These are phyloP conservation scores for Mimumesa dahlbomi DNA, from an alignment of 2,888 invertebrate genomes.

Conservation along the genomic window DNA sequence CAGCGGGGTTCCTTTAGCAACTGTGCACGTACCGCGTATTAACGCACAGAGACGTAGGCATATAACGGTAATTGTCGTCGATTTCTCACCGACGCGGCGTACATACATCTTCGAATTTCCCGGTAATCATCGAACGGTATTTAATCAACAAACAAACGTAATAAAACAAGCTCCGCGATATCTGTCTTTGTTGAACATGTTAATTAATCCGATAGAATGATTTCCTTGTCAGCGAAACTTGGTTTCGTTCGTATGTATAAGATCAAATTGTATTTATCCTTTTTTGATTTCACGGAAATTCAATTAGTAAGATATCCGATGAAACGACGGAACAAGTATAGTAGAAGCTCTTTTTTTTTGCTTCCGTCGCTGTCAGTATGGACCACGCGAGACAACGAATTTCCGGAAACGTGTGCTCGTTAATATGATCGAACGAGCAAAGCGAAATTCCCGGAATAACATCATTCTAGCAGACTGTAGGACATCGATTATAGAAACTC, in stretches of 20 bases:
- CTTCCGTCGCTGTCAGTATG: too few relatives aligned
- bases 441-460: constrained; percentile 7
- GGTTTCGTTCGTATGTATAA: too few relatives aligned
- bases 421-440: constrained; percentile 18
- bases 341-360: too few relatives aligned
- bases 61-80: constrained; percentile 23
- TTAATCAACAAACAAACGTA: background rate
- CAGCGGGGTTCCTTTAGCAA: constrained; percentile 13
- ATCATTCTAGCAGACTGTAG: too few relatives aligned
- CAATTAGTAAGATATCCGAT: too few relatives aligned
- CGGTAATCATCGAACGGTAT: constrained; percentile 44
- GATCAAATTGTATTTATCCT: too few relatives aligned
- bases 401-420: constrained; percentile 1
- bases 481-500: background rate
- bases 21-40: background rate
- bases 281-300: too few relatives aligned
- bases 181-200: background rate
- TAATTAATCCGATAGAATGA: too few relatives aligned
- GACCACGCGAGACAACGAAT: background rate
- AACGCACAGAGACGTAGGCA: constrained; percentile 6
- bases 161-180: constrained; percentile 4
- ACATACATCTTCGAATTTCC: constrained; percentile 36
- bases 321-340: too few relatives aligned
- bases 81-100: constrained; percentile 20
- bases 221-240: too few relatives aligned